These are phyloP conservation scores for Sesia bembeciformis DNA, from an alignment of 2,888 invertebrate genomes.

Conservation along the genomic window DNA sequence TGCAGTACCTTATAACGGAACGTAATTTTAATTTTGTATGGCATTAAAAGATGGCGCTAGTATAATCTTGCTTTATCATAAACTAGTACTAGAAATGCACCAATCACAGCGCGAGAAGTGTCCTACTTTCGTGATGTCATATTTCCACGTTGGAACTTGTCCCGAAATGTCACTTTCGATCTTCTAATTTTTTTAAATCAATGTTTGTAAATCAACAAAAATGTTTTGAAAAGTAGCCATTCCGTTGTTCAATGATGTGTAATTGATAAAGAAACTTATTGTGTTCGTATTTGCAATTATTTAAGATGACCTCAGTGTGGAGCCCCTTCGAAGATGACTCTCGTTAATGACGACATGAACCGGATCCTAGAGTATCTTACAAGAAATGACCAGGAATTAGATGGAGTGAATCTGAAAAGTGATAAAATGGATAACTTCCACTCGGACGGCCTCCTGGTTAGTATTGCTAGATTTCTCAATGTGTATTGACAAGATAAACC, in stretches of 20 bases:
- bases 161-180: constrained; percentile 48
- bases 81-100: constrained; percentile 16
- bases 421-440: constrained; percentile 56
- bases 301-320: constrained; percentile 13
- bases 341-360: constrained; percentile 51
- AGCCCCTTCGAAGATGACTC: constrained; percentile 43
- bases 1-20: not conserved
- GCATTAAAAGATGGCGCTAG: constrained; percentile 38
- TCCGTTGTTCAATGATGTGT: not conserved
- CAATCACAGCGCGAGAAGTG: constrained; percentile 60
- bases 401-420: constrained; percentile 28
- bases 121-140: constrained; percentile 73
- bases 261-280: not conserved
- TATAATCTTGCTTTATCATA: constrained; percentile 32
- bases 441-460: constrained; percentile 50
- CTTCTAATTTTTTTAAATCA: constrained; percentile 8
- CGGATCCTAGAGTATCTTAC: constrained; percentile 55
- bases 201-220: constrained; percentile 8
- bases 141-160: constrained; percentile 79
- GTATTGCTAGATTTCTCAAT: constrained; percentile 24
- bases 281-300: not conserved
- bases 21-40: not conserved
- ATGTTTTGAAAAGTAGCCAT: not conserved
- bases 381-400: constrained; percentile 44
- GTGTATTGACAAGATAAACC: constrained; percentile 37